Percentiles rank a stretch among this genome's conserved stretches.
Evolutionary conservation across 2,113 vertebrate species (phyloP).

Genomic region (Aythya baeri): DNA sequence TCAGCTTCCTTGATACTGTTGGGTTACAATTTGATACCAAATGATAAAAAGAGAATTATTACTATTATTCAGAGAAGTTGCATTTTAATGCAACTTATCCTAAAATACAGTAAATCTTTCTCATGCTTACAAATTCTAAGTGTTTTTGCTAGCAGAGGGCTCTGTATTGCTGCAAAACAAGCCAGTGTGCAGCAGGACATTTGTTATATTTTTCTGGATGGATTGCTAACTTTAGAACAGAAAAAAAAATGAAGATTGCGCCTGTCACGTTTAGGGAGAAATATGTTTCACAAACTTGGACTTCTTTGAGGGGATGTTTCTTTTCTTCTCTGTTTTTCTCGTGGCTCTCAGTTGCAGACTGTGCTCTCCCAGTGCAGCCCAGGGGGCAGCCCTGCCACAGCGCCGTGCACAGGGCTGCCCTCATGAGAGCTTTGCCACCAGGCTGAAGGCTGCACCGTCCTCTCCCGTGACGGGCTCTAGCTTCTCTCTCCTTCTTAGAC

Average conservation of each 20-base stretch:
- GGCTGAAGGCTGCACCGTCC: not conserved
- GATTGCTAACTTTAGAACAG: constrained; percentile 58
- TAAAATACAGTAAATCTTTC: constrained; percentile 63
- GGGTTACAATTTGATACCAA: constrained; percentile 43
- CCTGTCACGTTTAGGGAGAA: constrained; percentile 60
- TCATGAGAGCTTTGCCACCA: not conserved
- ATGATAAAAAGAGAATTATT: constrained; percentile 30
- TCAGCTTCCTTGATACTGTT: constrained; percentile 17
- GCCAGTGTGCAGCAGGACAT: constrained; percentile 41
- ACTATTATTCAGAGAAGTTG: constrained; percentile 50
- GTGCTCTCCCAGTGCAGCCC: not conserved
- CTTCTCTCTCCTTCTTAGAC: not conserved
- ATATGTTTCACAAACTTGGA: constrained; percentile 64
- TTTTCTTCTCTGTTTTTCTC: constrained; percentile 30
- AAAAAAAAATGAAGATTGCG: constrained; percentile 21
- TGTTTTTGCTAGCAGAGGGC: constrained; percentile 25
- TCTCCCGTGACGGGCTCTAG: not conserved
- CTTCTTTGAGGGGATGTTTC: constrained; percentile 51
- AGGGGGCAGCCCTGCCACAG: not conserved
- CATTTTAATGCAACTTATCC: constrained; percentile 29
- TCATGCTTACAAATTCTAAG: constrained; percentile 65
- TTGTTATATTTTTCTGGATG: constrained; percentile 64
- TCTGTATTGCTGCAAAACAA: constrained; percentile 60
- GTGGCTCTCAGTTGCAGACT: not conserved
- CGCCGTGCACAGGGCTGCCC: not conserved